A percentile compares a stretch with the other conserved stretches of the same genome.
Evolutionary conservation across 2,797 vertebrate species (phyloP).

Genomic region (Propithecus deckenii): DNA sequence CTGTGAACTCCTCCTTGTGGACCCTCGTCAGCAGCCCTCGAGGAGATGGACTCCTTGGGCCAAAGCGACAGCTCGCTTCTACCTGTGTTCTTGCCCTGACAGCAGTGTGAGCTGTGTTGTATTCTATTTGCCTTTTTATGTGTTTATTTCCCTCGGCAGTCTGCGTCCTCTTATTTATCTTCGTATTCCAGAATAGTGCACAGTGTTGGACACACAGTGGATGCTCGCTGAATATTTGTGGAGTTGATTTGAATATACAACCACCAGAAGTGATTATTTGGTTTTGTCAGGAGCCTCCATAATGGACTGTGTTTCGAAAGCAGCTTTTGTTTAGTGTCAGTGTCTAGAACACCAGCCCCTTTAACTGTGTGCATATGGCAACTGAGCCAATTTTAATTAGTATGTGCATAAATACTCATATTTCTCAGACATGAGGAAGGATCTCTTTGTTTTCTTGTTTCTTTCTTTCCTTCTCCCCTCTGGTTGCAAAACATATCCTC

Average conservation of each 20-base stretch:
- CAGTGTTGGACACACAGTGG: conserved; percentile 44
- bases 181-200: not conserved
- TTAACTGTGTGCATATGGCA: conserved; percentile 7
- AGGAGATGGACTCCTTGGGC: not conserved
- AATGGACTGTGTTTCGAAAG: conserved; percentile 38
- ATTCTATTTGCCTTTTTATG: not conserved
- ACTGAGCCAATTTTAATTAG: conserved; percentile 54
- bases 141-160: not conserved
- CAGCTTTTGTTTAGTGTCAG: conserved; percentile 33
- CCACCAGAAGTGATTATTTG: not conserved
- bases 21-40: accelerated
- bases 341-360: conserved; percentile 41
- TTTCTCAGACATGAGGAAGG: conserved; percentile 50
- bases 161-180: not conserved
- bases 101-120: not conserved
- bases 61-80: not conserved
- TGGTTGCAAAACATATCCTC: not conserved
- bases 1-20: not conserved
- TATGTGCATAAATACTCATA: conserved; percentile 42
- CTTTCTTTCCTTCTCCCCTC: not conserved
- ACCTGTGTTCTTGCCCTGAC: not conserved
- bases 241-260: conserved; percentile 31
- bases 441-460: conserved; percentile 31
- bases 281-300: conserved; percentile 25
- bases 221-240: not conserved